Base-by-base conservation (phyloP, 2,888 invertebrate species). In the Parnassius glacialis region DNA sequence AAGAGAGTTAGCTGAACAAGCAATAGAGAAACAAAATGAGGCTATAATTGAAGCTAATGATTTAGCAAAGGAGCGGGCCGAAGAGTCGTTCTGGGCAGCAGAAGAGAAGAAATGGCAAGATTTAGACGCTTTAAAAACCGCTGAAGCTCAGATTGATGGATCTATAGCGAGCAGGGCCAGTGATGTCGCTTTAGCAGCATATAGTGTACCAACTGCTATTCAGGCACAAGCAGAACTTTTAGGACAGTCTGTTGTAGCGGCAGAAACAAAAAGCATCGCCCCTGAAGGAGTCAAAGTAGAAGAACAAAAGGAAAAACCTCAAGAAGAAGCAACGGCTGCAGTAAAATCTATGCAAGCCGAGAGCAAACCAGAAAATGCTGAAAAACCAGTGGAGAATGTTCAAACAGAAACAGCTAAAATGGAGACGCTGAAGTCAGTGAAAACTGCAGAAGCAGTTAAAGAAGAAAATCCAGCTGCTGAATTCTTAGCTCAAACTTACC, bases 81-180 rank as follows among this genome's bases (percentile, higher is more conserved):
- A 75, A n/a, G 77, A 80, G 59, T 69, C 65, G 0, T 70, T 71
- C 74, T 89, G 88, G 89, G 74, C 80, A 0, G 74, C 68, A 0
- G 87, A 90, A 57, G 90, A 90, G 10, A 79, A 81, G 73, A 87
- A 89, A 77, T 89, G 88, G 87, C 89, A 89, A 65, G 83, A 83
- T 0, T 54, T 87, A 0, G 84, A 86, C 58, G 87, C 87, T 9
- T 61, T 81, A 2, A 82, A 85, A 63, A 81, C 85, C 0, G 84
- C 84, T 20, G 80, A 84, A 58, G 90, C 90, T 12, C 79, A 83
- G 45, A 58, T 84, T 1, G 86, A 87, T 10, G 90, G 84, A 0
- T 75, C 78, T 5, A 64, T 82, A 0, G 87, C 89, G 0, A 82
- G 71, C 67, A 75, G 74, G 9, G 78, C 84, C 9, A 75, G 72